These are phyloP conservation scores for Hippocampus comes DNA, from an alignment of 2,113 vertebrate species.

Conservation along the genomic window DNA sequence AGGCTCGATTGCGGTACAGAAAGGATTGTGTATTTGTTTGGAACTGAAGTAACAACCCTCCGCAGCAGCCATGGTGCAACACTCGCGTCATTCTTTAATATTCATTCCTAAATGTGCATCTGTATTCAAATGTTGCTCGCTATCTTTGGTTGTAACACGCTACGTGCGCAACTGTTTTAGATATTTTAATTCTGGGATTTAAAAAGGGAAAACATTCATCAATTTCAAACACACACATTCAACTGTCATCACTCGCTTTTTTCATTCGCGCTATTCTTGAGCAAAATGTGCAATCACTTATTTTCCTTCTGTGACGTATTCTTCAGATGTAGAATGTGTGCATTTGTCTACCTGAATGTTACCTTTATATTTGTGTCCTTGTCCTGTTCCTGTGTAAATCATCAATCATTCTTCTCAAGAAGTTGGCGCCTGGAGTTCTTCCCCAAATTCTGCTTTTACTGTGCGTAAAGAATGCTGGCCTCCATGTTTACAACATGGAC, in stretches of 20 bases:
- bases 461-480: slow-evolving; percentile 51
- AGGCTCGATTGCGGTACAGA: slow-evolving; percentile 48
- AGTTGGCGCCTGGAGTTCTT: slow-evolving; percentile 35
- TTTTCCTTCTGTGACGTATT: slow-evolving; percentile 31
- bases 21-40: slow-evolving; percentile 31
- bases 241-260: slow-evolving; percentile 50
- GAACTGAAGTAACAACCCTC: background rate
- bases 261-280: slow-evolving; percentile 54
- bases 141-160: slow-evolving; percentile 2
- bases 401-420: slow-evolving; percentile 42
- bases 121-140: slow-evolving; percentile 7
- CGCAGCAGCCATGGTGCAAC: slow-evolving; percentile 51
- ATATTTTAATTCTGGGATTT: slow-evolving; percentile 48
- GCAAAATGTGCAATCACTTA: slow-evolving; percentile 38
- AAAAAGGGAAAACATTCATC: slow-evolving; percentile 58
- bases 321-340: slow-evolving; percentile 40
- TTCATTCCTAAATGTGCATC: slow-evolving; percentile 57
- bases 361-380: slow-evolving; percentile 44
- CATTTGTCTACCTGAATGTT: slow-evolving; percentile 6
- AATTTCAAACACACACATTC: background rate
- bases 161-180: slow-evolving; percentile 47
- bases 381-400: slow-evolving; percentile 48
- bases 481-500: slow-evolving; percentile 70
- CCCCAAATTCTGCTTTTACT: slow-evolving; percentile 39
- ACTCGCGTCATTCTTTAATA: slow-evolving; percentile 38